Base-by-base conservation (phyloP, 2,797 vertebrate species). In the Myotis pilosus region DNA sequence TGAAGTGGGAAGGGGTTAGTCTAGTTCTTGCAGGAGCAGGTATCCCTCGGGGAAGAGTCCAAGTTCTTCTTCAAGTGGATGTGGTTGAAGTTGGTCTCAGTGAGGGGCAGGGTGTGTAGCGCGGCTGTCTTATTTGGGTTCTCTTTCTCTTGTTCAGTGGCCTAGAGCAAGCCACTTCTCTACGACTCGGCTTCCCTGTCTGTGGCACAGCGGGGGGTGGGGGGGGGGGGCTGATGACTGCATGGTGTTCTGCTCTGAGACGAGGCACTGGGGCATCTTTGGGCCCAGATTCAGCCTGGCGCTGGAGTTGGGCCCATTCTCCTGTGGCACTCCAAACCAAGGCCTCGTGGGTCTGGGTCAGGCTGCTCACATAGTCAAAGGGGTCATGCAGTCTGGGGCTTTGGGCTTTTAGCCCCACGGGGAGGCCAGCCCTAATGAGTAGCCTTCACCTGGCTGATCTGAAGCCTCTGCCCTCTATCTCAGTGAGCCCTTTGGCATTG, bases 281-380 rank as follows among this genome's bases (percentile, higher is more conserved):
- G 36, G 62, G 69, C 62, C 66, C 51, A 86, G 28, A 25, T 41
- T 38, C 19, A 60, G 47, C 55, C 57, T 75, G 30, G 49, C 78
- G 30, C 6, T 66, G 44, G 57, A 36, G 41, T 60, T 57, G 57
- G 94, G 41, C 36, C 12, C n/a, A 72, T 84, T 47, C 47, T 66
- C 69, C 33, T 20, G 0, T 41, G 71, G 60, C 25, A 17, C 8
- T 57, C 47, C 62, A 41, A 89, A 55, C 69, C 41, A 87, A 89
- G 23, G 51, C 49, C 76, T 9, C 0, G 0, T 55, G 71, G 8
- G 11, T 30, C 2, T 62, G 66, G 6, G 7, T 30, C 2, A 5
- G 69, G 81, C 19, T 89, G 30, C 66, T 91, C 53, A 49, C 1
- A 0, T 33, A 78, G 15, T 28, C 80, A 62, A 51, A 88, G 41